Conservation (phyloP, 2,113 vertebrate genomes). For the Ptilonorhynchus violaceus region DNA sequence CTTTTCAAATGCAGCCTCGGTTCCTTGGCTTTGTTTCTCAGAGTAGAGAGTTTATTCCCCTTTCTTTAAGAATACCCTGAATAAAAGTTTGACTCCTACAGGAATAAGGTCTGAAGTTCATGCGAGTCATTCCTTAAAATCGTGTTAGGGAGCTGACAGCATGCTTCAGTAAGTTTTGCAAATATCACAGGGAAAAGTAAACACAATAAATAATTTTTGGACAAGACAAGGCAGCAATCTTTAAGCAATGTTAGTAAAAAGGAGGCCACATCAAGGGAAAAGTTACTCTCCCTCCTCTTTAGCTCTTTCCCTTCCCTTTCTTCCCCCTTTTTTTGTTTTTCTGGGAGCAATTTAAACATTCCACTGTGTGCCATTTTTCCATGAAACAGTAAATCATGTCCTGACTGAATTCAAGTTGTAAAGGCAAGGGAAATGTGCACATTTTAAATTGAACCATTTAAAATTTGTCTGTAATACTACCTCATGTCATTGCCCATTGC, state of each 20-base stretch:
- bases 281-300: background rate
- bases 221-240: background rate
- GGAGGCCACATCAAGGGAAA: background rate
- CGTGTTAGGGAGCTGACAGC: background rate
- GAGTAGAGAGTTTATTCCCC: background rate
- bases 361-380: background rate
- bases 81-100: background rate
- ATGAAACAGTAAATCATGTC: background rate
- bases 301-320: accelerated
- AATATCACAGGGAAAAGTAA: background rate
- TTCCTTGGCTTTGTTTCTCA: background rate
- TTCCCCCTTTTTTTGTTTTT: accelerated
- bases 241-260: background rate
- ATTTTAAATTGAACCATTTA: background rate
- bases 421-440: background rate
- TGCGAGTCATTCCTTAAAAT: background rate
- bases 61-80: background rate
- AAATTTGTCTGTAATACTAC: background rate
- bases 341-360: background rate
- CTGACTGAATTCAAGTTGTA: background rate
- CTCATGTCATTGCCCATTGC: background rate
- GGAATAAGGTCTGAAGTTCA: background rate
- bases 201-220: background rate
- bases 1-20: background rate
- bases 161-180: background rate